Conservation (phyloP, 2,113 vertebrate species). For the Melanostigma gelatinosum region DNA sequence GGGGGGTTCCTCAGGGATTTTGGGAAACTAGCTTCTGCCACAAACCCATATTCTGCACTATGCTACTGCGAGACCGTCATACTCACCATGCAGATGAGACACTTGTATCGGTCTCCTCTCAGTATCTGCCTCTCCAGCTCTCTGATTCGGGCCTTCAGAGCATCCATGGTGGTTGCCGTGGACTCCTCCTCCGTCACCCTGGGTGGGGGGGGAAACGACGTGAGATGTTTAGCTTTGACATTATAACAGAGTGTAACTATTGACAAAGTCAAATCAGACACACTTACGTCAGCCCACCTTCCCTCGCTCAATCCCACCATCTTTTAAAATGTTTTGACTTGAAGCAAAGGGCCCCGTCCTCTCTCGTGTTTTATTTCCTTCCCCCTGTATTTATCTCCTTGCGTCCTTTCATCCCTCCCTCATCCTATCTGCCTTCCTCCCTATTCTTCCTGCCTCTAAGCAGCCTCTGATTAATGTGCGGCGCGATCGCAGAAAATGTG, state of each 20-base stretch:
- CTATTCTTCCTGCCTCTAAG: slow-evolving; percentile 36
- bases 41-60: neutral
- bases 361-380: neutral
- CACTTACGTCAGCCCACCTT: slow-evolving; percentile 13
- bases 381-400: neutral
- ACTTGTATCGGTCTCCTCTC: slow-evolving; percentile 98
- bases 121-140: slow-evolving; percentile 98
- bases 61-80: neutral
- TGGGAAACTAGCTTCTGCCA: neutral
- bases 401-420: slow-evolving; percentile 21
- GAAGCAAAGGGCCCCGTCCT: neutral
- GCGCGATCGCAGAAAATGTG: slow-evolving; percentile 79
- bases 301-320: neutral
- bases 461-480: slow-evolving; percentile 74
- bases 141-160: slow-evolving; percentile 98
- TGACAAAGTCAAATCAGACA: neutral
- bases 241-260: neutral
- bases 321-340: neutral
- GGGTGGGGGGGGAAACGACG: slow-evolving; percentile 27
- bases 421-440: neutral
- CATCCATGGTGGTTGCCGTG: slow-evolving; percentile 96
- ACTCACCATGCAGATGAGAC: slow-evolving; percentile 99
- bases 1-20: neutral
- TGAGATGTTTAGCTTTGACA: neutral
- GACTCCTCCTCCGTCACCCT: slow-evolving; percentile 99